phyloP scores from a whole-genome alignment of 2,797 vertebrate species.

The Phyllotis vaccarum region DNA sequence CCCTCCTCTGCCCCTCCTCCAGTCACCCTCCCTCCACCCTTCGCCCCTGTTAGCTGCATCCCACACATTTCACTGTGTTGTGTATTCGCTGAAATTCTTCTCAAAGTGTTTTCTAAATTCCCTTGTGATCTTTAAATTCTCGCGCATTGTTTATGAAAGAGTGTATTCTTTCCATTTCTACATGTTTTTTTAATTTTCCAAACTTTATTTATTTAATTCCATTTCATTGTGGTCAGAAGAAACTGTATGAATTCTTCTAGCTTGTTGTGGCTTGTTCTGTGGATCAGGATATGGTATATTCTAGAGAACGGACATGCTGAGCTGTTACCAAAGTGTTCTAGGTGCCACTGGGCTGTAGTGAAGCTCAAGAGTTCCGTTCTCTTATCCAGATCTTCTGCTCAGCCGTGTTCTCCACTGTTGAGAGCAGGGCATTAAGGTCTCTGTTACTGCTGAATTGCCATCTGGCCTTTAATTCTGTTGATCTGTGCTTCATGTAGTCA shows the following conservation, averaged over 20 bases:
- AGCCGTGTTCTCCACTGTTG: background rate
- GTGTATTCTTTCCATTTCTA: background rate
- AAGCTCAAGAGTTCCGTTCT: background rate
- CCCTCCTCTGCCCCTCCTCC: background rate
- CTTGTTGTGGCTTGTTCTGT: background rate
- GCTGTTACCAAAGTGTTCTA: background rate
- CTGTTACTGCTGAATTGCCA: background rate
- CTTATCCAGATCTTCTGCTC: background rate
- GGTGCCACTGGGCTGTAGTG: background rate
- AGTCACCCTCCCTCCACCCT: too few relatives aligned
- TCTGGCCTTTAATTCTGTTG: background rate
- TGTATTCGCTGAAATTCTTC: background rate
- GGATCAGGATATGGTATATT: background rate
- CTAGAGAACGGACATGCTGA: background rate
- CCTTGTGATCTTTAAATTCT: background rate
- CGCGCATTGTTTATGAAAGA: background rate
- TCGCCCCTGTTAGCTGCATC: background rate
- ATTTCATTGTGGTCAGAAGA: background rate
- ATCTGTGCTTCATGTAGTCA: background rate
- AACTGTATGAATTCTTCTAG: background rate
- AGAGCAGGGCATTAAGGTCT: background rate
- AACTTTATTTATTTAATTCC: slow-evolving; percentile 3
- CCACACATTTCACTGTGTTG: too few relatives aligned
- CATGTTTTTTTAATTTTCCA: background rate
- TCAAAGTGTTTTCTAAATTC: background rate